Evolutionary conservation across 2,888 invertebrate species (phyloP), one percentile per base, ranked within the genome.

Genomic region (Herminia tarsipennalis): DNA sequence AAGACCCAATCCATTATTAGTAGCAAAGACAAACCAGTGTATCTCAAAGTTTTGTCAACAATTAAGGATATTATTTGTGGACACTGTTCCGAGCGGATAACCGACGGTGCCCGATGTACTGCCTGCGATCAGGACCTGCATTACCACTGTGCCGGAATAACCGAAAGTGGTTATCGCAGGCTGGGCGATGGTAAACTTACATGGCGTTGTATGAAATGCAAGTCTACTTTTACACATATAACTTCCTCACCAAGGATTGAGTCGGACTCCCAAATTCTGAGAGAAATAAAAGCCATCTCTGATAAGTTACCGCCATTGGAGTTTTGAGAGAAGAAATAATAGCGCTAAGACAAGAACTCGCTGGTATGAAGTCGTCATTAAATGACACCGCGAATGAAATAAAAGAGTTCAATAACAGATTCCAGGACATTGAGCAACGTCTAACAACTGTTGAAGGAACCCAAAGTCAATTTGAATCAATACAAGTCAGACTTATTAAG

Each of bases 161-260:
- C n/a, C n/a, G n/a, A n/a, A n/a, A n/a, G n/a, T n/a, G n/a, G n/a
- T n/a, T n/a, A n/a, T n/a, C n/a, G n/a, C n/a, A n/a, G n/a, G n/a
- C n/a, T n/a, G n/a, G n/a, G n/a, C n/a, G n/a, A n/a, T n/a, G n/a
- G n/a, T n/a, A n/a, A n/a, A n/a, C n/a, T n/a, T n/a, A n/a, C n/a
- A n/a, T n/a, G n/a, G n/a, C n/a, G n/a, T n/a, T n/a, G n/a, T 38
- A 5, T 18, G 5, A 22, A 18, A 8, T 39, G 39, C n/a, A 39
- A 32, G 12, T 17, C 16, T 3, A 2, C 6, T 10, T 2, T 12
- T 9, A 17, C 2, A 10, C 3, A 2, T 2, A 10, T 3, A 10
- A 22, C 16, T 1, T 4, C 8, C 2, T 30, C 39, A 16, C 27
- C 37, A n/a, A 13, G 13, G 8, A 9, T 17, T 2, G 18, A 37